Evolutionary conservation across 2,113 vertebrate genomes (phyloP), one percentile per base, ranked within the genome.

Genomic region (Malurus cyaneus): DNA sequence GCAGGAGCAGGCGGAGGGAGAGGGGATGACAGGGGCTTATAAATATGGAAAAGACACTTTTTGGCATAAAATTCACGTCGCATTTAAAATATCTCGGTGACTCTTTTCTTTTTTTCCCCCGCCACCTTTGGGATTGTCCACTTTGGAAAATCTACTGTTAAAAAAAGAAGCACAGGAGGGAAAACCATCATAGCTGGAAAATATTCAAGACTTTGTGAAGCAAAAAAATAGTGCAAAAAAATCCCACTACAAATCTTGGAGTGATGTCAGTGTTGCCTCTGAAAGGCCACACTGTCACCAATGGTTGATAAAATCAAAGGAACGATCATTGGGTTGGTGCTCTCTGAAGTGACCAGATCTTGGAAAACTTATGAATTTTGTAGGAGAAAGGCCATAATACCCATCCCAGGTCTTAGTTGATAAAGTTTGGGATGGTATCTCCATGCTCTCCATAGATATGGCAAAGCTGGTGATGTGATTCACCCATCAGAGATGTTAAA

Each of bases 11-110:
- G 86, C 47, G 80, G 88, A 93, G 94, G 94, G 96, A 96, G 84
- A 93, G 77, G 78, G 88, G 93, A 89, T 96, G 95, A 97, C 93
- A 95, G 80, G 90, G 83, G 94, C 92, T 96, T 96, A 89, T 95
- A 97, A 97, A 97, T 96, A 97, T 92, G 92, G 96, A 95, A 97
- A 97, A 94, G 88, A 96, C 86, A 47, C 96, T 94, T 96, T 96
- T 84, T 96, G 96, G 97, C 96, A 96, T 82, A 73, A 94, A 94
- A 56, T 86, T 90, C 60, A 14, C 1, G 1, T 92, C 1, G 0
- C 92, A 91, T 96, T 94, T 94, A 93, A 82, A 92, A 94, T 85
- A 92, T 86, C 73, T 46, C 90, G 2, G 9, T 36, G 66, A 59
- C 62, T 76, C 36, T 53, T 42, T 60, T 61, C 11, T 66, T 56